A percentile compares a stretch with the other conserved stretches of the same genome.
Conservation (phyloP, 2,113 vertebrate genomes). For the Lasiurus borealis region DNA sequence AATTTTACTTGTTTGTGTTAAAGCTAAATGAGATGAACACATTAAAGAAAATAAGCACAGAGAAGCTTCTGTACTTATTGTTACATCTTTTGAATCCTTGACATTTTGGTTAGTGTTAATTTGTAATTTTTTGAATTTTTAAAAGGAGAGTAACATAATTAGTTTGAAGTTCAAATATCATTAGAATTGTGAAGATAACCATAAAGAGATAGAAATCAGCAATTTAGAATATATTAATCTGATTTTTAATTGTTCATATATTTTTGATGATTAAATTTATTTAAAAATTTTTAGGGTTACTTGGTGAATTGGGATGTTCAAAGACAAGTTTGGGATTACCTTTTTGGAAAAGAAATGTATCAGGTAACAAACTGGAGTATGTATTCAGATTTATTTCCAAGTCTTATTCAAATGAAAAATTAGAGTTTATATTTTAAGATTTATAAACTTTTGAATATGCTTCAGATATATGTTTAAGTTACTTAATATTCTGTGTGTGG, state of each 20-base stretch:
- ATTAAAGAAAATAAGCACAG: constrained; percentile 14
- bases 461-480: constrained; percentile 11
- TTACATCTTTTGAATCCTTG: constrained; percentile 29
- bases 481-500: neutral
- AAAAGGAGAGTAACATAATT: neutral
- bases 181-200: neutral
- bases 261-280: constrained; percentile 58
- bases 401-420: constrained; percentile 59
- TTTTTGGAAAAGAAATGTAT: constrained; percentile 99
- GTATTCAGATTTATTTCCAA: constrained; percentile 73
- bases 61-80: too few species aligned
- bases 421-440: constrained; percentile 48
- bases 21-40: neutral
- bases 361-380: constrained; percentile 90
- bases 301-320: constrained; percentile 99
- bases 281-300: constrained; percentile 96
- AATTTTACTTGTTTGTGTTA: constrained; percentile 59
- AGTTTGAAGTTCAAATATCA: neutral
- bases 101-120: constrained; percentile 11
- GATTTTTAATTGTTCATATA: constrained; percentile 28
- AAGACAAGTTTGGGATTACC: constrained; percentile 98
- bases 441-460: constrained; percentile 31
- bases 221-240: constrained; percentile 13
- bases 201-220: constrained; percentile 6
- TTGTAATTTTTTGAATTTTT: constrained; percentile 16